phyloP scores from a whole-genome alignment of 2,797 vertebrate species.

The Leptoclinus maculatus region DNA sequence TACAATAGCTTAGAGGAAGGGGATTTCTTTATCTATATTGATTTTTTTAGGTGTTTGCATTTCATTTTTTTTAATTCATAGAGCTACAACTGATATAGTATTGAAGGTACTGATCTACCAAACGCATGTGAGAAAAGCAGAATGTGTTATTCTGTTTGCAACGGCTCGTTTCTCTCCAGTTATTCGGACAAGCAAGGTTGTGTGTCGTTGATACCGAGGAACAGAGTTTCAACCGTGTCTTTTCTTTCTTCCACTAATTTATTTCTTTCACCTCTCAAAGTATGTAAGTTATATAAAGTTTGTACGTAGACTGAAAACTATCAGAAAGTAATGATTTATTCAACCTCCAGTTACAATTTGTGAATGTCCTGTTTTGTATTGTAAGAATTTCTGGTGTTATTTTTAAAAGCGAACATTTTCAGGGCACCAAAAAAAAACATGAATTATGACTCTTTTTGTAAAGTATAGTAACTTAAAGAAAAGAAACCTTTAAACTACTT shows the following conservation, averaged over 20 bases:
- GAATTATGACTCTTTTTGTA: constrained; percentile 44
- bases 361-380: constrained; percentile 59
- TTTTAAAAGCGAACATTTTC: constrained; percentile 51
- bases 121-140: constrained; percentile 20
- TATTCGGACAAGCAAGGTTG: constrained; percentile 4
- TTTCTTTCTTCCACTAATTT: background rate
- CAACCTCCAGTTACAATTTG: constrained; percentile 52
- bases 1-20: constrained; percentile 1
- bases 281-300: too few species aligned
- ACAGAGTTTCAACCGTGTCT: background rate
- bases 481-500: constrained; percentile 59
- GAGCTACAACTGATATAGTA: constrained; percentile 16
- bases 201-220: background rate
- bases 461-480: constrained; percentile 27
- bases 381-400: constrained; percentile 22
- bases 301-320: constrained; percentile 14
- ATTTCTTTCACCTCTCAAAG: constrained; percentile 30
- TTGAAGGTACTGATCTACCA: constrained; percentile 24
- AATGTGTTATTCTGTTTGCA: constrained; percentile 21
- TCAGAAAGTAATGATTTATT: background rate
- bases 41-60: constrained; percentile 41
- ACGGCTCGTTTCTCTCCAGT: background rate
- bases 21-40: constrained; percentile 15
- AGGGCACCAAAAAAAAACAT: constrained; percentile 58
- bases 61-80: constrained; percentile 14